phyloP scores from a whole-genome alignment of 1,140 invertebrate species.

The Drosophila paulistorum region DNA sequence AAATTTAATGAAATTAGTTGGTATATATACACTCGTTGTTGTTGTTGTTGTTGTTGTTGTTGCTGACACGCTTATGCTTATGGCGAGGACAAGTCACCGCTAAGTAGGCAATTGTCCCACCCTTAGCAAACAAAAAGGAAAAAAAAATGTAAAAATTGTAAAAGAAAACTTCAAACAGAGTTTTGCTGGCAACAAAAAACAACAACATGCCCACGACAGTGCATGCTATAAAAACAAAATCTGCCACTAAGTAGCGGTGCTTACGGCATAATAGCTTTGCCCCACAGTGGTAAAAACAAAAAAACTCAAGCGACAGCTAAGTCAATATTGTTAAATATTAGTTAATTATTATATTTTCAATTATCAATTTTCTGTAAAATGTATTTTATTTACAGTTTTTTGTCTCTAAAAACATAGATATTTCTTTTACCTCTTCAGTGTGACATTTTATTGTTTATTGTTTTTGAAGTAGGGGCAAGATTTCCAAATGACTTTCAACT shows the following conservation, averaged over 20 bases:
- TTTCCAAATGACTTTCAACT: no score
- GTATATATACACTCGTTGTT: neutral
- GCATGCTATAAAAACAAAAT: constrained; percentile 68
- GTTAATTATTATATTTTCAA: no score
- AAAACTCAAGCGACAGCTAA: no score
- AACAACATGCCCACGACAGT: neutral
- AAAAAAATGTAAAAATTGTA: constrained; percentile 13
- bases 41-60: neutral
- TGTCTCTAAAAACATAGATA: no score
- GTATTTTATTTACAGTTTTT: no score
- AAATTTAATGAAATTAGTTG: constrained; percentile 66
- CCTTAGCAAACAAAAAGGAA: constrained; percentile 35
- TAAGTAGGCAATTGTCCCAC: constrained; percentile 52
- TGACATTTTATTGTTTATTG: no score
- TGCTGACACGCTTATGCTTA: constrained; percentile 11
- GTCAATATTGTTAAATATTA: no score
- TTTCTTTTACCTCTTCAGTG: no score
- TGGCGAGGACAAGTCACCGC: constrained; percentile 44
- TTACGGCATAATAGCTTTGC: constrained; percentile 69
- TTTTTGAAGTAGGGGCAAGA: no score
- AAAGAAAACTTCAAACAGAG: constrained; percentile 68
- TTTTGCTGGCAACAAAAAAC: neutral
- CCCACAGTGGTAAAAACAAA: constrained; percentile 60
- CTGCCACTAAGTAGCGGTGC: constrained; percentile 69
- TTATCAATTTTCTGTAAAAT: neutral